Evolutionary conservation across 2,888 invertebrate genomes (phyloP).

Genomic region (Zygothrica quintamaculata): DNA sequence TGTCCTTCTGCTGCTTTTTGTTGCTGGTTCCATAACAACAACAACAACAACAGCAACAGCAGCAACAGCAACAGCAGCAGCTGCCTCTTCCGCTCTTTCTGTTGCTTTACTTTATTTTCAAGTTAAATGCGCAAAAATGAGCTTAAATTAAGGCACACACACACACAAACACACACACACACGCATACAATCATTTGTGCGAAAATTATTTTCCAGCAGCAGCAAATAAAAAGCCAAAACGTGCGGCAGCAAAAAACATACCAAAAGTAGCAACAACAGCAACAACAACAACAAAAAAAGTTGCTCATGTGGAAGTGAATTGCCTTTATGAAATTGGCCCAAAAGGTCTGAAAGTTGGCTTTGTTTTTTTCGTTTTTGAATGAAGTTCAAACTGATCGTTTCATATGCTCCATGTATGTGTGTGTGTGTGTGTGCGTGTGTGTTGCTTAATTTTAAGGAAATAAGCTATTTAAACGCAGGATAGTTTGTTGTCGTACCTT

Average conservation of each 20-base stretch:
- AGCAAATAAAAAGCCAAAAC: constrained; percentile 76
- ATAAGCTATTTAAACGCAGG: constrained; percentile 68
- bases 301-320: constrained; percentile 57
- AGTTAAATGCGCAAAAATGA: constrained; percentile 79
- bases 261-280: constrained; percentile 1
- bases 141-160: constrained; percentile 78
- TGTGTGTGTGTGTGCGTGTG: constrained; percentile 14
- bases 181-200: constrained; percentile 34
- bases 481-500: constrained; percentile 26
- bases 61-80: constrained; percentile 66
- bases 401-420: constrained; percentile 8
- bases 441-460: constrained; percentile 68
- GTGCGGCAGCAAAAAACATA: constrained; percentile 62
- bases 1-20: constrained; percentile 68
- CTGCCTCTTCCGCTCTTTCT: constrained; percentile 53
- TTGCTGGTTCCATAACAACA: constrained; percentile 56
- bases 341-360: constrained; percentile 47
- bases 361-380: constrained; percentile 46
- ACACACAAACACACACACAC: constrained; percentile 32
- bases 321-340: constrained; percentile 64
- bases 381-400: constrained; percentile 27
- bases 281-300: constrained; percentile 17
- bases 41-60: constrained; percentile 43
- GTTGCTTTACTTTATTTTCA: constrained; percentile 69
- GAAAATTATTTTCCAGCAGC: constrained; percentile 75